A percentile compares a stretch with the other conserved stretches of the same genome.
phyloP scores from a whole-genome alignment of 2,888 invertebrate genomes.

The Arge pagana region DNA sequence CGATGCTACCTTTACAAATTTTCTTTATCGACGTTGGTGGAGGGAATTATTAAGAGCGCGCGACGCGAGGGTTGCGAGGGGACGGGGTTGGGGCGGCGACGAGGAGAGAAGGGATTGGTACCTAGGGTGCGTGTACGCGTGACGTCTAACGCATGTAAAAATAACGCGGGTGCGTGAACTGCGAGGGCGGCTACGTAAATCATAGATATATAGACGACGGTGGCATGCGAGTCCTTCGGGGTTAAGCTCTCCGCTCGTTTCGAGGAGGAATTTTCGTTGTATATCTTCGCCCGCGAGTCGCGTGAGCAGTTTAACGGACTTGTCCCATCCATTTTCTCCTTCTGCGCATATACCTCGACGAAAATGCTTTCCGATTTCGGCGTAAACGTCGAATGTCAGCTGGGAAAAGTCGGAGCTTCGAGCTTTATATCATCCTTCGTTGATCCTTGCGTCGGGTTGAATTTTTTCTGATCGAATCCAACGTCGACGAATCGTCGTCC shows the following conservation, averaged over 20 bases:
- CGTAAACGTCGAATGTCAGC: too few relatives aligned
- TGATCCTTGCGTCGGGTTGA: too few relatives aligned
- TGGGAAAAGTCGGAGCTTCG: too few relatives aligned
- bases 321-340: too few relatives aligned
- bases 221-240: constrained; percentile 13
- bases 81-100: too few relatives aligned
- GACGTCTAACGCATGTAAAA: constrained; percentile 20
- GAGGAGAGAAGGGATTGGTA: too few relatives aligned
- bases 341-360: too few relatives aligned
- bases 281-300: too few relatives aligned
- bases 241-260: constrained; percentile 7
- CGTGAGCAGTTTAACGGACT: too few relatives aligned
- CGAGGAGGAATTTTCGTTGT: constrained; percentile 10
- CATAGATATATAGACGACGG: constrained; percentile 6
- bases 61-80: not conserved
- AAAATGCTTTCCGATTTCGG: too few relatives aligned
- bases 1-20: constrained; percentile 19
- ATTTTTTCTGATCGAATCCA: not conserved
- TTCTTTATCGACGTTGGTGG: constrained; percentile 14
- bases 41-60: too few relatives aligned
- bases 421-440: too few relatives aligned
- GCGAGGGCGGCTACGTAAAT: constrained; percentile 2
- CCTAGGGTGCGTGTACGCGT: constrained; percentile 17
- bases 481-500: not conserved
- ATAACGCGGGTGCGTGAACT: constrained; percentile 23